Evolutionary conservation across 2,113 vertebrate genomes (phyloP).

Genomic region (Anhinga rufa): DNA sequence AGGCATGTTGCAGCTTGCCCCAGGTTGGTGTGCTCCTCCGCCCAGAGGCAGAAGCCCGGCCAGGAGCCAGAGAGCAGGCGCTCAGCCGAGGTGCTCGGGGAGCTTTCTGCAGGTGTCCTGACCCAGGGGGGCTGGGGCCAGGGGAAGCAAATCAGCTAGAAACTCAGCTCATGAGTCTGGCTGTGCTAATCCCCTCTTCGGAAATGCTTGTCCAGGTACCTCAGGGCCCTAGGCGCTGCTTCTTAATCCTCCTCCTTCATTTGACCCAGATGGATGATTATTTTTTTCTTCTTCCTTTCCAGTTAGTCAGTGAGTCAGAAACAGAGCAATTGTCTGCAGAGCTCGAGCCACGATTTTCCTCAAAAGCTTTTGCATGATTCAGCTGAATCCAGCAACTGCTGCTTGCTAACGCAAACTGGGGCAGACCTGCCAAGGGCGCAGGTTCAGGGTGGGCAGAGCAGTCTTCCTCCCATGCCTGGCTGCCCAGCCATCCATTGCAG

Average conservation of each 20-base stretch:
- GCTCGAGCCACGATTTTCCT: background rate
- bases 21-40: background rate
- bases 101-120: background rate
- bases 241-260: background rate
- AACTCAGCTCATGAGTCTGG: background rate
- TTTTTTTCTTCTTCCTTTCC: background rate
- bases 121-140: accelerated
- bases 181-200: background rate
- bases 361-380: background rate
- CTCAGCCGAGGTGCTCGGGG: accelerated
- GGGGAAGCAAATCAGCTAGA: background rate
- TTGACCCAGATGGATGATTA: background rate
- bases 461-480: accelerated
- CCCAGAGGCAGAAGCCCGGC: background rate
- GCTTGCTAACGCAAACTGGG: background rate
- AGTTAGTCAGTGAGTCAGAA: background rate
- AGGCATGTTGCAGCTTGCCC: background rate
- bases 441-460: background rate
- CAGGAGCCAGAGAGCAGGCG: accelerated
- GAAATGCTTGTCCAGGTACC: background rate
- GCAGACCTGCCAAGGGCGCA: accelerated
- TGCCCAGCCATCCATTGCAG: accelerated
- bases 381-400: background rate
- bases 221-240: background rate
- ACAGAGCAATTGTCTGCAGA: background rate